Conservation (phyloP, 2,113 vertebrate genomes). For the Paramormyrops kingsleyae region DNA sequence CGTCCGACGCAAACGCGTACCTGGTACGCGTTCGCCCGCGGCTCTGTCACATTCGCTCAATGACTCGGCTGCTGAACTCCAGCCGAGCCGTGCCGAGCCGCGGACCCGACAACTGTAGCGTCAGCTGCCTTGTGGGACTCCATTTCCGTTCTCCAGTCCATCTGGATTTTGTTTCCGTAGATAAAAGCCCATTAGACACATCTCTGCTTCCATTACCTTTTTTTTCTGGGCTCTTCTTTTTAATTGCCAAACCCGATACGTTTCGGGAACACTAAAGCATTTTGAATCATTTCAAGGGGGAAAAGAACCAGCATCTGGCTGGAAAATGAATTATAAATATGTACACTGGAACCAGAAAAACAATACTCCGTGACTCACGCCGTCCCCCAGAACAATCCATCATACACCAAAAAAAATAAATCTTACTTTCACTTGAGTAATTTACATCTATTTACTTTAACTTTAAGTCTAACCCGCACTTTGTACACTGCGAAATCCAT, state of each 20-base stretch:
- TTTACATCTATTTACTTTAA: neutral
- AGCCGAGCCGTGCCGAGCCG: slow-evolving; percentile 50
- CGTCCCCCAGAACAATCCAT: neutral
- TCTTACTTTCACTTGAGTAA: neutral
- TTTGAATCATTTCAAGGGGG: slow-evolving; percentile 53
- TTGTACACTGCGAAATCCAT: neutral
- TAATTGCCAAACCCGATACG: slow-evolving; percentile 61
- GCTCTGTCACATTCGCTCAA: slow-evolving; percentile 45
- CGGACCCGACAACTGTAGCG: slow-evolving; percentile 49
- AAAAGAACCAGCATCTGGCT: slow-evolving; percentile 43
- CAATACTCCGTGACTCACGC: neutral
- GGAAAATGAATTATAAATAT: slow-evolving; percentile 39
- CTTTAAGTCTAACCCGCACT: neutral
- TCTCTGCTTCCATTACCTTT: slow-evolving; percentile 56
- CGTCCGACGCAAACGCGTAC: slow-evolving; percentile 39
- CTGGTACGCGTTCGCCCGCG: slow-evolving; percentile 45
- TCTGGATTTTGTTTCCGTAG: slow-evolving; percentile 70
- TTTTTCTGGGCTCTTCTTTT: slow-evolving; percentile 48
- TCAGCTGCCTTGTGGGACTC: slow-evolving; percentile 46
- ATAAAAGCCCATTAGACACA: slow-evolving; percentile 76
- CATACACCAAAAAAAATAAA: neutral
- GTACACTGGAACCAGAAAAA: slow-evolving; percentile 43
- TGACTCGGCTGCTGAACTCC: slow-evolving; percentile 49
- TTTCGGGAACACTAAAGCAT: slow-evolving; percentile 54
- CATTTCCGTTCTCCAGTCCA: slow-evolving; percentile 42